phyloP scores from a whole-genome alignment of 2,113 vertebrate species.

The Syngnathus typhle region DNA sequence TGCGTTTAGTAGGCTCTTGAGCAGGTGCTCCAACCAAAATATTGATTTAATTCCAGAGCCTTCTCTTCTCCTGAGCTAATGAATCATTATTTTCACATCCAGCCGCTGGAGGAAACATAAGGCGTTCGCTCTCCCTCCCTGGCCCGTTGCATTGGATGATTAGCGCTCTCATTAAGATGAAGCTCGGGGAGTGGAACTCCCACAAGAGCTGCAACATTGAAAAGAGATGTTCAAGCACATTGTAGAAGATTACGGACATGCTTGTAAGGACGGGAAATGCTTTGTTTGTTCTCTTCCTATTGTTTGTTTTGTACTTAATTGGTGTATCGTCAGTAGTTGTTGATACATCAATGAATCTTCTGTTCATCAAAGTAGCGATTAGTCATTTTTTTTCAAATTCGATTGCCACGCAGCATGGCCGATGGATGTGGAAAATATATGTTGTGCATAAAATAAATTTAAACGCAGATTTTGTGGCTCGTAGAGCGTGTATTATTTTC shows the following conservation, averaged over 20 bases:
- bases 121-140: constrained; percentile 37
- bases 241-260: constrained; percentile 12
- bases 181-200: constrained; percentile 49
- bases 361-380: background rate
- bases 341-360: background rate
- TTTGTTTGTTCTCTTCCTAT: background rate
- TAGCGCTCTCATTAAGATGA: constrained; percentile 53
- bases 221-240: constrained; percentile 22
- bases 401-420: too few relatives aligned
- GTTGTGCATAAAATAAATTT: too few relatives aligned
- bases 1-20: background rate
- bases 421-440: too few relatives aligned
- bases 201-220: constrained; percentile 31
- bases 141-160: constrained; percentile 50
- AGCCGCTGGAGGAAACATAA: constrained; percentile 41
- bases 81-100: constrained; percentile 50
- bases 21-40: constrained; percentile 23
- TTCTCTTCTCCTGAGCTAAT: constrained; percentile 44
- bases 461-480: too few relatives aligned
- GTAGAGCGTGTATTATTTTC: too few relatives aligned
- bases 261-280: background rate
- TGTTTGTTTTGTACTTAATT: background rate
- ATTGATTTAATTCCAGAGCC: constrained; percentile 46
- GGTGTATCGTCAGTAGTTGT: background rate
- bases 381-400: too few relatives aligned